Conservation (phyloP, 2,113 vertebrate species). For the Egretta garzetta region DNA sequence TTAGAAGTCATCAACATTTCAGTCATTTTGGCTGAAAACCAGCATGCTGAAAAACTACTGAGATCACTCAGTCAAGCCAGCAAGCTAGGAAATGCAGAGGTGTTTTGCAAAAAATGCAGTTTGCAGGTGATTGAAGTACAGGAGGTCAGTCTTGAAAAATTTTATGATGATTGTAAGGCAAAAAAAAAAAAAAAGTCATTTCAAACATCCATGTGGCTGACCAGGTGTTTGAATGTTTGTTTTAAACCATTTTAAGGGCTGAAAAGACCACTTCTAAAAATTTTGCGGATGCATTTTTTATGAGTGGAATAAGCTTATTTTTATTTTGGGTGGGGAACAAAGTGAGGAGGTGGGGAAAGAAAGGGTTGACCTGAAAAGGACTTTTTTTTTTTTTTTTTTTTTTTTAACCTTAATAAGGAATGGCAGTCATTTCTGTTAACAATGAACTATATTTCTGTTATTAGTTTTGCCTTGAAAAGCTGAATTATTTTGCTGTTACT, state of each 20-base stretch:
- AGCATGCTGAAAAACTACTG: background rate
- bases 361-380: background rate
- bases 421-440: background rate
- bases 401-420: background rate
- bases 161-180: background rate
- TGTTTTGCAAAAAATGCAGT: background rate
- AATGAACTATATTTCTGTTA: background rate
- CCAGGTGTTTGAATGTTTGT: background rate
- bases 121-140: background rate
- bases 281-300: rapidly evolving
- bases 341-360: background rate
- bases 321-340: background rate
- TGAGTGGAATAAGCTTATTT: background rate
- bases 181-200: background rate
- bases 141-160: background rate
- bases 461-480: background rate
- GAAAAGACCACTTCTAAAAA: background rate
- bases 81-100: background rate
- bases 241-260: background rate
- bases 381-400: background rate
- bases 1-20: background rate
- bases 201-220: background rate
- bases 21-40: background rate
- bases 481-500: background rate
- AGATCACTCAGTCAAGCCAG: background rate